These are phyloP conservation scores for Bombus ignitus DNA, from an alignment of 1,140 invertebrate genomes.

Conservation along the genomic window DNA sequence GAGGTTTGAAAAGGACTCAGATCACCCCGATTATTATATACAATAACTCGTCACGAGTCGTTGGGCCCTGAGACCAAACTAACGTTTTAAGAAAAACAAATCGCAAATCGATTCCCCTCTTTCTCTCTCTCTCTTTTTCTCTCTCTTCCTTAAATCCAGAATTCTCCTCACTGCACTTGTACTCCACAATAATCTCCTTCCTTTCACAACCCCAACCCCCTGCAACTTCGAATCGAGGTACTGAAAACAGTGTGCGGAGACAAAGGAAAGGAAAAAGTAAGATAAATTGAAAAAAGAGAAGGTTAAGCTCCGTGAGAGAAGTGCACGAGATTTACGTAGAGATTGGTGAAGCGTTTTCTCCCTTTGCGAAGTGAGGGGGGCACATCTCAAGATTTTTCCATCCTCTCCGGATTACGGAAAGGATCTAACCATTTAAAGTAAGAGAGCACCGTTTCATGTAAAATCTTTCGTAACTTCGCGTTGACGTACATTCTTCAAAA, in stretches of 20 bases:
- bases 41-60: constrained; percentile 86
- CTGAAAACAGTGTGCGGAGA: not conserved
- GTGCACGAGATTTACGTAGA: not conserved
- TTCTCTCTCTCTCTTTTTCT: not conserved
- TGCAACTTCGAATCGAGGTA: not conserved
- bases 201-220: not conserved
- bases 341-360: not conserved
- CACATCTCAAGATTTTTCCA: constrained; percentile 13
- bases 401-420: not conserved
- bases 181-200: constrained; percentile 23
- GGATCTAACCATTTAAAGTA: constrained; percentile 19
- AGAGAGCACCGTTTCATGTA: not conserved
- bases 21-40: constrained; percentile 98
- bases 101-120: constrained; percentile 43
- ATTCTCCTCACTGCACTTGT: constrained; percentile 4
- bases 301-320: not conserved
- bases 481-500: constrained; percentile 44
- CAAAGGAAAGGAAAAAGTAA: not conserved
- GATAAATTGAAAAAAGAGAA: not conserved
- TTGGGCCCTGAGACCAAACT: constrained; percentile 76
- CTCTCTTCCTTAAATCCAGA: constrained; percentile 26
- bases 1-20: constrained; percentile 99
- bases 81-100: constrained; percentile 68
- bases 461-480: constrained; percentile 33
- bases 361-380: constrained; percentile 13